phyloP scores from a whole-genome alignment of 2,797 vertebrate species.

The Mus caroli region DNA sequence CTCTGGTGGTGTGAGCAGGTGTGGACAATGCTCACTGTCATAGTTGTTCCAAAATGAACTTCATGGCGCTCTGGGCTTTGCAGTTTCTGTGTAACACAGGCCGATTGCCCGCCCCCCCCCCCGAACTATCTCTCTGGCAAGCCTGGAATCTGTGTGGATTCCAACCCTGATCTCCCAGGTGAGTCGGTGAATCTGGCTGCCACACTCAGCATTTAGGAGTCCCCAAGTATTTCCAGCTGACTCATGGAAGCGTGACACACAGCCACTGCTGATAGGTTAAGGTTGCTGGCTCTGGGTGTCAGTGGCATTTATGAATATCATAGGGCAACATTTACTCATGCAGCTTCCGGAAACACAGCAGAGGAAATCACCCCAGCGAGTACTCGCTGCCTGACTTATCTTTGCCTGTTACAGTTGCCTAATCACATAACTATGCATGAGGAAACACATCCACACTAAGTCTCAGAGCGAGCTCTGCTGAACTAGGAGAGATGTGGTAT shows the following conservation, averaged over 20 bases:
- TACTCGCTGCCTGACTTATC: fast-evolving
- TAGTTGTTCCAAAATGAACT: fast-evolving
- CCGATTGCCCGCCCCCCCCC: fast-evolving
- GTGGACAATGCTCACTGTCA: fast-evolving
- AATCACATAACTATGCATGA: neutral
- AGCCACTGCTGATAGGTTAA: slow-evolving; percentile 70
- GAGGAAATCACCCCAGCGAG: neutral
- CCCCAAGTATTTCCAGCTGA: slow-evolving; percentile 50
- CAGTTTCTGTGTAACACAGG: neutral
- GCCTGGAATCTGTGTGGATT: fast-evolving
- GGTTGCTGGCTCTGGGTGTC: slow-evolving; percentile 67
- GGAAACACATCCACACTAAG: neutral
- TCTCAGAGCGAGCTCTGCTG: no score
- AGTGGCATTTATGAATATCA: slow-evolving; percentile 61
- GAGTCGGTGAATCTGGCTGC: neutral
- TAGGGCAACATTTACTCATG: slow-evolving; percentile 79
- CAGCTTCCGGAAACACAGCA: neutral
- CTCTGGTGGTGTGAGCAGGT: fast-evolving
- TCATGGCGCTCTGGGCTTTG: fast-evolving
- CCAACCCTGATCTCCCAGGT: neutral
- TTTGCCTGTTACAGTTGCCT: neutral
- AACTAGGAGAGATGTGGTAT: neutral
- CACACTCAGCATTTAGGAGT: neutral
- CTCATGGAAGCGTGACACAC: slow-evolving; percentile 67
- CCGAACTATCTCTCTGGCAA: fast-evolving